phyloP scores from a whole-genome alignment of 2,113 vertebrate genomes.

The Ia io region DNA sequence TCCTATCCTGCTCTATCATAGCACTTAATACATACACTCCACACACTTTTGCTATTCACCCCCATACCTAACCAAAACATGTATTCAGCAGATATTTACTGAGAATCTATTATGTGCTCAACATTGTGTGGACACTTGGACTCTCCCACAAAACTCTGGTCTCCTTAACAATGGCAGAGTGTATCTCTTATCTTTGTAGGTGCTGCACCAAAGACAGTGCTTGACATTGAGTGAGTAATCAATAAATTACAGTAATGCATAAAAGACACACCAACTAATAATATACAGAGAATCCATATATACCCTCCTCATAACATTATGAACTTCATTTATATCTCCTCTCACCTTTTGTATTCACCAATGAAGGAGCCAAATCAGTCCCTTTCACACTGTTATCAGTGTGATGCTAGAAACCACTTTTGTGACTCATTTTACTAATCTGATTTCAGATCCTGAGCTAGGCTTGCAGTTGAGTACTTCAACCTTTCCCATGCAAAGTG shows the following conservation, averaged over 20 bases:
- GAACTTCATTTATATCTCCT: background rate
- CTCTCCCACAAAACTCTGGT: background rate
- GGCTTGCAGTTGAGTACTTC: background rate
- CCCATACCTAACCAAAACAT: background rate
- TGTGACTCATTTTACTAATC: background rate
- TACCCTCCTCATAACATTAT: background rate
- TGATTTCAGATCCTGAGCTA: background rate
- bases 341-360: background rate
- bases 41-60: background rate
- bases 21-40: background rate
- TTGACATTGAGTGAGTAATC: background rate
- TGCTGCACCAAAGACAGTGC: background rate
- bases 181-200: background rate
- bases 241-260: background rate
- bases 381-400: background rate
- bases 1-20: background rate
- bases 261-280: background rate
- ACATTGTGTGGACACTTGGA: background rate
- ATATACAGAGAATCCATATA: background rate
- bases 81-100: background rate
- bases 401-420: background rate
- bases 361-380: background rate
- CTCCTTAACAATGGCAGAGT: background rate
- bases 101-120: background rate
- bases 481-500: background rate